These are phyloP conservation scores for Polydrusus pterygomalis DNA, from an alignment of 2,888 invertebrate genomes.

Conservation along the genomic window DNA sequence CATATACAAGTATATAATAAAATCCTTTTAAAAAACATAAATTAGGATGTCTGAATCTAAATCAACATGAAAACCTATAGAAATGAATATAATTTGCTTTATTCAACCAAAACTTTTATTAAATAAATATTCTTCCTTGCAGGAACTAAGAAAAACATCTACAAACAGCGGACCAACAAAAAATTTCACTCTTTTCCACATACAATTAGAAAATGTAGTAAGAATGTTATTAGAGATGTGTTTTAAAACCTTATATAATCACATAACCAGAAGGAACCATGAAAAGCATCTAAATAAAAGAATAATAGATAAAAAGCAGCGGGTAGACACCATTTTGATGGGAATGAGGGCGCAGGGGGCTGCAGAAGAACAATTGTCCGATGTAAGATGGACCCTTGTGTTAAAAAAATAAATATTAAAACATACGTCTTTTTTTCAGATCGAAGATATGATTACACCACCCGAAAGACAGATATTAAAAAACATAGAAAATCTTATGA, in stretches of 20 bases:
- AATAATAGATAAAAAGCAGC: conserved; percentile 89
- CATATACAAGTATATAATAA: conserved; percentile 76
- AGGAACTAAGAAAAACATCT: conserved; percentile 74
- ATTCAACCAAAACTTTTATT: not conserved
- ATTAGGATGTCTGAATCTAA: not conserved
- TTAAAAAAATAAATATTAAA: not conserved
- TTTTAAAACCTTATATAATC: conserved; percentile 82
- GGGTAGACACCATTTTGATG: conserved; percentile 87
- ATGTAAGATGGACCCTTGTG: conserved; percentile 75
- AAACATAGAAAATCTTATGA: conserved; percentile 83
- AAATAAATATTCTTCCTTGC: conserved; percentile 6
- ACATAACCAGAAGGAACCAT: conserved; percentile 79
- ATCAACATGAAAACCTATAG: no score
- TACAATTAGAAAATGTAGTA: conserved; percentile 81
- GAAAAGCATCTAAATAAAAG: conserved; percentile 83
- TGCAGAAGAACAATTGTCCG: conserved; percentile 85
- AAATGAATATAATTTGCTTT: not conserved
- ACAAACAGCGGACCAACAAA: conserved; percentile 80
- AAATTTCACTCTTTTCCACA: conserved; percentile 85
- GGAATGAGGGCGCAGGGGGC: conserved; percentile 87
- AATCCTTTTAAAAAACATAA: not conserved
- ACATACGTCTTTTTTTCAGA: conserved; percentile 73
- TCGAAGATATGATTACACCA: conserved; percentile 90
- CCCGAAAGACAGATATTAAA: conserved; percentile 86
- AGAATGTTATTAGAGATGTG: conserved; percentile 77